Conservation (phyloP, 2,113 vertebrate species). For the Hepsetus odoe region DNA sequence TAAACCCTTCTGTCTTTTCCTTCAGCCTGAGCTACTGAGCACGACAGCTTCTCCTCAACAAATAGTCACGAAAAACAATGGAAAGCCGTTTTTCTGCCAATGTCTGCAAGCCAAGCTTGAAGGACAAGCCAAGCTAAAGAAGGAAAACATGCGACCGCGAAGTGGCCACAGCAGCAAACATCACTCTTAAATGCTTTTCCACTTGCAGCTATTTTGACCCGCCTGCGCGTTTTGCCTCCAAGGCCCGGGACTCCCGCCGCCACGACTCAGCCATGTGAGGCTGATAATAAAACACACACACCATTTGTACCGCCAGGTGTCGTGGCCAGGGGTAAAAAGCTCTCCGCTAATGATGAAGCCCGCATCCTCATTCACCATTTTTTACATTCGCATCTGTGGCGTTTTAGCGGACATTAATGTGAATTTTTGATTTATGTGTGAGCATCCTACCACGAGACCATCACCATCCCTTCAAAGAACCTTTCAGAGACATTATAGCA, state of each 20-base stretch:
- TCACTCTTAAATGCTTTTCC: conserved; percentile 69
- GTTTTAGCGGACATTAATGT: no score
- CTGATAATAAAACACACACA: conserved; percentile 67
- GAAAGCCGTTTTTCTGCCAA: conserved; percentile 15
- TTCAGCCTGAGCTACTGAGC: not conserved
- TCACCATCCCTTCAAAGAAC: no score
- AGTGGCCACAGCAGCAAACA: conserved; percentile 69
- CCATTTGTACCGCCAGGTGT: conserved; percentile 76
- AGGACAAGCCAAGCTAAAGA: conserved; percentile 47
- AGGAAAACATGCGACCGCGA: conserved; percentile 68
- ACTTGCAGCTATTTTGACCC: conserved; percentile 63
- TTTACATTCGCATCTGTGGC: no score
- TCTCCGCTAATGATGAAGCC: conserved; percentile 52
- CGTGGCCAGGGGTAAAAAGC: conserved; percentile 71
- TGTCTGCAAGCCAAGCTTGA: conserved; percentile 49
- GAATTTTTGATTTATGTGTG: no score
- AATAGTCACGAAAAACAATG: conserved; percentile 20
- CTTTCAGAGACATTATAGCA: conserved; percentile 54
- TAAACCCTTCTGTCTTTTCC: not conserved
- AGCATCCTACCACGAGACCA: no score
- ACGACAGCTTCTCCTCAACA: conserved; percentile 1
- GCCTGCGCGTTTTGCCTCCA: conserved; percentile 61
- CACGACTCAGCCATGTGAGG: conserved; percentile 42
- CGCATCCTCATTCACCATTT: conserved; percentile 59
- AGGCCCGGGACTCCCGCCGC: conserved; percentile 57